Evolutionary conservation across 2,113 vertebrate species (phyloP), one percentile per base, ranked within the genome.

Genomic region (Atlantisia rogersi): DNA sequence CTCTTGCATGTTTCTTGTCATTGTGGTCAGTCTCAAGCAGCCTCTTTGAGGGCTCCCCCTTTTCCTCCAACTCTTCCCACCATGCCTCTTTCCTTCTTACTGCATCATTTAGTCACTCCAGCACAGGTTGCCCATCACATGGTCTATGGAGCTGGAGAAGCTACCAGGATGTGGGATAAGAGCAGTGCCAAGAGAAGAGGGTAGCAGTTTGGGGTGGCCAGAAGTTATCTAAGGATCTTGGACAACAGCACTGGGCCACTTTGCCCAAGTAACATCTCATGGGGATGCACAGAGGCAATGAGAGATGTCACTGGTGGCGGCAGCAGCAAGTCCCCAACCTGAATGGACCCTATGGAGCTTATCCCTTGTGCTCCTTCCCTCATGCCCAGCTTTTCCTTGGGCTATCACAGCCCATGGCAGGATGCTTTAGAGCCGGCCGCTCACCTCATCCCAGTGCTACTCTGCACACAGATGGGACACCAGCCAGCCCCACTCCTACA

Each of bases 391-490:
- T 25, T 24, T 59, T 26, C 46, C 15, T 13, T 29, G 42, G 44
- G 15, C 18, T 59, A 46, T 67, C 52, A 22, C 42, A 83, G 52
- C 64, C 32, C 2, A 0, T 0, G 3, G 29, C 26, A 24, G 0
- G 1, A 44, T 40, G 32, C 24, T 83, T 35, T 39, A 37, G 63
- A 92, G 40, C 22, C 1, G 0, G 39, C 53, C 64, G 25, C 48
- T 62, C 18, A 19, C 12, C 48, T 42, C 15, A 4, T 53, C 18
- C 46, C 40, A 0, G 0, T 8, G 4, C 56, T 29, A 14, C 29
- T 46, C 55, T 40, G 24, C 1, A 0, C 67, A 73, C 0, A 0
- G 17, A 15, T 11, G 7, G 24, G 29, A 82, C 81, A 26, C 11
- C 10, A 42, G 15, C 58, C 11, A 90, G 10, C 39, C 56, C 74